phyloP scores from a whole-genome alignment of 2,113 vertebrate genomes.

The Sphaerodactylus townsendi region DNA sequence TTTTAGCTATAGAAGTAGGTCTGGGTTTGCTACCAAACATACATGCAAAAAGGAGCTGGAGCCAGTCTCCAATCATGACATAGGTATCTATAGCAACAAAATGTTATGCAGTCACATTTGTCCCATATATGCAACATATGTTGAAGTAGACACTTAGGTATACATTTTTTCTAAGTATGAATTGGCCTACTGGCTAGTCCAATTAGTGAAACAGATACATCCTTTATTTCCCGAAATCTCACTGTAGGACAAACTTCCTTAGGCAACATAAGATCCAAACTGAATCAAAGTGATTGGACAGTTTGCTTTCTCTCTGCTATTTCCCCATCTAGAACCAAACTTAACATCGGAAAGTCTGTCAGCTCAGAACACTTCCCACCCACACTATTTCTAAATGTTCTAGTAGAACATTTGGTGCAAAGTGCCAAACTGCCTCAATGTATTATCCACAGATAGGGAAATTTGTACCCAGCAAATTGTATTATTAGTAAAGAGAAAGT shows the following conservation, averaged over 20 bases:
- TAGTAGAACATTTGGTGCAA: background rate
- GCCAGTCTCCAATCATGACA: background rate
- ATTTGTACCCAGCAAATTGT: constrained; percentile 59
- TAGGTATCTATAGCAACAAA: background rate
- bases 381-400: background rate
- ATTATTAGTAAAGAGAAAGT: constrained; percentile 35
- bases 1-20: background rate
- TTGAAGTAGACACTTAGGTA: background rate
- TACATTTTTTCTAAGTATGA: background rate
- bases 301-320: background rate
- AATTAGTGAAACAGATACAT: background rate
- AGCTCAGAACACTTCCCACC: constrained; percentile 40
- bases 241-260: background rate
- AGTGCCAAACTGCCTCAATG: background rate
- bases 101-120: background rate
- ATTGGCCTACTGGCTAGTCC: background rate
- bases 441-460: constrained; percentile 30
- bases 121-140: background rate
- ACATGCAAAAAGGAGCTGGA: background rate
- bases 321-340: background rate
- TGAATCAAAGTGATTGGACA: background rate
- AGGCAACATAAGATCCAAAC: background rate
- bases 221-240: background rate
- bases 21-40: background rate
- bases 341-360: constrained; percentile 19